Conservation (phyloP, 2,113 vertebrate genomes). For the Sinocyclocheilus maitianheensis region DNA sequence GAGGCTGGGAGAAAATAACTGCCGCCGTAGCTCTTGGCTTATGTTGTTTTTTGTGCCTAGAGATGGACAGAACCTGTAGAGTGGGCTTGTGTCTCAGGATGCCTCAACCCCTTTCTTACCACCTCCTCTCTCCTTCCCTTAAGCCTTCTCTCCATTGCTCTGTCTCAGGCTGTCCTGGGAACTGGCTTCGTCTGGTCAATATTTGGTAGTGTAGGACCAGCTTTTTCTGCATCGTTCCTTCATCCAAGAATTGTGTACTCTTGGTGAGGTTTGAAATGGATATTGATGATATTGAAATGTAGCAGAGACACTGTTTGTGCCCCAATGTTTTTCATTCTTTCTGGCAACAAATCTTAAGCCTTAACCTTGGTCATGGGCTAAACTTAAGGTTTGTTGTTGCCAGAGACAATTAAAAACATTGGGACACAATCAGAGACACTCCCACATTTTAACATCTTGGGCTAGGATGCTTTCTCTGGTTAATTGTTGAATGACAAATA, state of each 20-base stretch:
- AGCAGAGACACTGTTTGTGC: background rate
- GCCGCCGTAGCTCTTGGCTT: slow-evolving; percentile 6
- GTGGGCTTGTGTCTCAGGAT: background rate
- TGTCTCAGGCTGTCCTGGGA: background rate
- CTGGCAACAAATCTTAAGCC: background rate
- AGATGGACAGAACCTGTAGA: background rate
- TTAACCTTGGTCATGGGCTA: background rate
- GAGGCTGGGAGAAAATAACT: background rate
- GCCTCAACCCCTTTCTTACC: background rate
- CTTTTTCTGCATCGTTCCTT: background rate
- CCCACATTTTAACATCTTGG: background rate
- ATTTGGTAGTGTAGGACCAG: background rate
- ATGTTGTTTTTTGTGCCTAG: background rate
- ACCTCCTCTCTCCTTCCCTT: background rate
- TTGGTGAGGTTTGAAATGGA: background rate
- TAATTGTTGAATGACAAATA: background rate
- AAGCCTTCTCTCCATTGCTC: background rate
- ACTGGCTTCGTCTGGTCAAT: background rate
- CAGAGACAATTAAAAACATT: background rate
- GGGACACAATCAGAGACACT: background rate
- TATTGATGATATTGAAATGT: background rate
- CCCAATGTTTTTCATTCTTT: background rate
- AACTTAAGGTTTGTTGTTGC: background rate
- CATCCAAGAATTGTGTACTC: background rate
- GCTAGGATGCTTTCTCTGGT: background rate